phyloP scores from a whole-genome alignment of 2,888 invertebrate genomes.

The Diogma glabrata region DNA sequence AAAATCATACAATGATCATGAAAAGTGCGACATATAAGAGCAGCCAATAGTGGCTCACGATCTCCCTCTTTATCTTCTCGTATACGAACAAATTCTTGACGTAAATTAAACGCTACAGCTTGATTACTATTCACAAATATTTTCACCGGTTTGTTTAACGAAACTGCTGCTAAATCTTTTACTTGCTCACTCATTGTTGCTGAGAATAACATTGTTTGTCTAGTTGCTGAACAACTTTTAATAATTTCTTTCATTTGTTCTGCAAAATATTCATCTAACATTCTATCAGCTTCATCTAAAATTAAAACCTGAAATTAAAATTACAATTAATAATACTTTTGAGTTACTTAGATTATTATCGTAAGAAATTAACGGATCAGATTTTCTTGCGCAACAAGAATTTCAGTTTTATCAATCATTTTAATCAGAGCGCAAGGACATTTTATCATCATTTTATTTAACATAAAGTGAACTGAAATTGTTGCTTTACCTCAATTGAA shows the following conservation, averaged over 20 bases:
- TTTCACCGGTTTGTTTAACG: constrained; percentile 82
- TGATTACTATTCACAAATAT: constrained; percentile 94
- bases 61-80: constrained; percentile 82
- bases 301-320: constrained; percentile 37
- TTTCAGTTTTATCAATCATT: background rate
- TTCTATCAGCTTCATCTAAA: constrained; percentile 62
- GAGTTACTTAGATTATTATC: background rate
- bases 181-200: constrained; percentile 99
- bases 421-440: constrained; percentile 37
- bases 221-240: constrained; percentile 73
- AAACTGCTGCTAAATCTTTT: constrained; percentile 86
- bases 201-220: constrained; percentile 96
- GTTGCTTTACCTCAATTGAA: constrained; percentile 65
- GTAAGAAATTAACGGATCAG: background rate
- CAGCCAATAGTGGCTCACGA: constrained; percentile 78
- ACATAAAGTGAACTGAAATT: constrained; percentile 31
- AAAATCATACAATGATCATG: constrained; percentile 87
- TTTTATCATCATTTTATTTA: constrained; percentile 29
- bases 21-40: constrained; percentile 79
- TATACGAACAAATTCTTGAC: constrained; percentile 93
- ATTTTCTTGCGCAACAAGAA: constrained; percentile 10
- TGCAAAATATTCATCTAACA: constrained; percentile 97
- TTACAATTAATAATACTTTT: background rate
- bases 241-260: constrained; percentile 99
- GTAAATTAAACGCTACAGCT: constrained; percentile 86